phyloP scores from a whole-genome alignment of 2,888 invertebrate genomes.

The Blastobasis lacticolella region DNA sequence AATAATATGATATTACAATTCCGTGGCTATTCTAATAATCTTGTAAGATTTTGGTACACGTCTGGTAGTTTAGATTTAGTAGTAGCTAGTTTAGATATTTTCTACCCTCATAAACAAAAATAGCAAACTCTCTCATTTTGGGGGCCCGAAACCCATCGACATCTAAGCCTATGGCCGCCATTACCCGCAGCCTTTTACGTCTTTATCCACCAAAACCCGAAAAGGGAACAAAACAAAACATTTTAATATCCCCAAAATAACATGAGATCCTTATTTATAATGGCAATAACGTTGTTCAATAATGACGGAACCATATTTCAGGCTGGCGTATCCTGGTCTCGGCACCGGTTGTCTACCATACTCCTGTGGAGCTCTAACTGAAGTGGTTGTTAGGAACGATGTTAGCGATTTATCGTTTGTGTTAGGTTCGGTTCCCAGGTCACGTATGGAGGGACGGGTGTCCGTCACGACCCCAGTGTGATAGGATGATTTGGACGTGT shows the following conservation, averaged over 20 bases:
- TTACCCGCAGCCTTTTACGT: too few species aligned
- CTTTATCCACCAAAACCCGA: constrained; percentile 14
- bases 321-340: constrained; percentile 28
- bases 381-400: constrained; percentile 29
- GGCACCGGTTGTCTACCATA: not conserved
- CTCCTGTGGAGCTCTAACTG: not conserved
- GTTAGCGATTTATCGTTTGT: constrained; percentile 53
- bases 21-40: too few species aligned
- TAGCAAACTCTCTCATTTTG: too few species aligned
- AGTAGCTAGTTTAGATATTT: too few species aligned
- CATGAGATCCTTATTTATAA: constrained; percentile 63
- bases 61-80: too few species aligned
- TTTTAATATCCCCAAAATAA: constrained; percentile 66
- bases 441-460: constrained; percentile 57
- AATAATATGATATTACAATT: too few species aligned
- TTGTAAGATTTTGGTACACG: too few species aligned
- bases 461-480: constrained; percentile 52
- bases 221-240: constrained; percentile 43
- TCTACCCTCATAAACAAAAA: too few species aligned
- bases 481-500: constrained; percentile 63
- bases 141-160: too few species aligned
- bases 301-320: constrained; percentile 50
- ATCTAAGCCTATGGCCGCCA: too few species aligned
- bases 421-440: constrained; percentile 53
- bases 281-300: constrained; percentile 64